Evolutionary conservation across 2,797 vertebrate species (phyloP).

Genomic region (Sebastiscus tertius): DNA sequence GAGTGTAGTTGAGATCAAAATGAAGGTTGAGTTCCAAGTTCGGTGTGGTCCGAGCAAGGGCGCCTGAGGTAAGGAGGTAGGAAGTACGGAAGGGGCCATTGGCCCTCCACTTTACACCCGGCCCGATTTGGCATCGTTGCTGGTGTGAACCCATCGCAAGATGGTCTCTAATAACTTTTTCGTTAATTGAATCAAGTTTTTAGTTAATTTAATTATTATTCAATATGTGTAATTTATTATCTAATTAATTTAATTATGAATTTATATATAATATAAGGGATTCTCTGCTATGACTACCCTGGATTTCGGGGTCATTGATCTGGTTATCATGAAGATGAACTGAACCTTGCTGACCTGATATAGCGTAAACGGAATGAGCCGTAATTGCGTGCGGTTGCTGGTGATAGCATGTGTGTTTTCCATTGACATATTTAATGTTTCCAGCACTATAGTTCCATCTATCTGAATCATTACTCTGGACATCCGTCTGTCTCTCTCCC

Average conservation of each 20-base stretch:
- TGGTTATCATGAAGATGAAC: not conserved
- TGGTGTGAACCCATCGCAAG: not conserved
- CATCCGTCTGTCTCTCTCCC: constrained; percentile 43
- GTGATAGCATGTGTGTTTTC: constrained; percentile 36
- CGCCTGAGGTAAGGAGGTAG: not conserved
- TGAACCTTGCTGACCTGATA: not conserved
- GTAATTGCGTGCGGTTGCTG: constrained; percentile 6
- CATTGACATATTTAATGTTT: constrained; percentile 37
- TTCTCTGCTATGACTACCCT: not conserved
- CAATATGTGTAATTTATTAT: not conserved
- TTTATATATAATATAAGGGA: not conserved
- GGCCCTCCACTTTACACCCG: not conserved
- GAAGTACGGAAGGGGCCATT: not conserved
- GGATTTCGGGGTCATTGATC: not conserved
- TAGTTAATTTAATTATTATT: not conserved
- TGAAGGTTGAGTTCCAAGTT: not conserved
- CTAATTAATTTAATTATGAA: not conserved
- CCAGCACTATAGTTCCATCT: constrained; percentile 30
- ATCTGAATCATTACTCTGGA: constrained; percentile 45
- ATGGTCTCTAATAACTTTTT: too few relatives aligned
- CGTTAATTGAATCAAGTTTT: not conserved
- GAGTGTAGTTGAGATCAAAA: not conserved
- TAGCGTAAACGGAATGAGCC: not conserved
- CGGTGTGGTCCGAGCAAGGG: not conserved
- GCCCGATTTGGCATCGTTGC: not conserved